Conservation (phyloP, 2,888 invertebrate genomes). For the Polydrusus cervinus region DNA sequence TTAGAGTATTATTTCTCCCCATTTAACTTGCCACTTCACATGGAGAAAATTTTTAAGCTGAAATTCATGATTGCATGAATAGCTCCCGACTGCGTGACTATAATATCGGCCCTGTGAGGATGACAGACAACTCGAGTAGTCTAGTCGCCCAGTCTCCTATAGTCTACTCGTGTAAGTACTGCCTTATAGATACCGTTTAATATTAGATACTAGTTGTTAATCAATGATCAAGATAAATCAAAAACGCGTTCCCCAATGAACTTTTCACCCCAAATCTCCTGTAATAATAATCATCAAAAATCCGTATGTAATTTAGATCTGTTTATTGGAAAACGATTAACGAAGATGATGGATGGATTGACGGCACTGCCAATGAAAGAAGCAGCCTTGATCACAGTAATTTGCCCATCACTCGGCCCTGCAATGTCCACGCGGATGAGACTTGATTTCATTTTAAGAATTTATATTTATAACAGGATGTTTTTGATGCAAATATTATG, state of each 20-base stretch:
- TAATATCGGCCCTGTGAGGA: too few relatives aligned
- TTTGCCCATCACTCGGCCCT: constrained; percentile 37
- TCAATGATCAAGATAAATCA: too few relatives aligned
- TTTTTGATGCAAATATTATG: background rate
- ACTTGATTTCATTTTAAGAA: background rate
- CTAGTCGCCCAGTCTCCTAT: too few relatives aligned
- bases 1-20: too few relatives aligned
- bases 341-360: constrained; percentile 47
- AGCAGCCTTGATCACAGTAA: constrained; percentile 58
- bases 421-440: constrained; percentile 33
- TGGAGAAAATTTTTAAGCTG: too few relatives aligned
- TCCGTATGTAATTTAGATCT: constrained; percentile 40
- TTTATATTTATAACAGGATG: background rate
- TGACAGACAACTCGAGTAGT: too few relatives aligned
- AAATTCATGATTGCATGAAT: too few relatives aligned
- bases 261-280: constrained; percentile 38
- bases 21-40: too few relatives aligned
- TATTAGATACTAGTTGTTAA: too few relatives aligned
- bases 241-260: constrained; percentile 18
- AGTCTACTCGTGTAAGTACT: too few relatives aligned
- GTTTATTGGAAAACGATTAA: constrained; percentile 49
- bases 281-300: constrained; percentile 44
- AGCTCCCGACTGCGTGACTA: too few relatives aligned
- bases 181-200: too few relatives aligned
- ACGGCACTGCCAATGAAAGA: constrained; percentile 63